Conservation (phyloP, 1,140 invertebrate genomes). For the Eubasilissa regina region DNA sequence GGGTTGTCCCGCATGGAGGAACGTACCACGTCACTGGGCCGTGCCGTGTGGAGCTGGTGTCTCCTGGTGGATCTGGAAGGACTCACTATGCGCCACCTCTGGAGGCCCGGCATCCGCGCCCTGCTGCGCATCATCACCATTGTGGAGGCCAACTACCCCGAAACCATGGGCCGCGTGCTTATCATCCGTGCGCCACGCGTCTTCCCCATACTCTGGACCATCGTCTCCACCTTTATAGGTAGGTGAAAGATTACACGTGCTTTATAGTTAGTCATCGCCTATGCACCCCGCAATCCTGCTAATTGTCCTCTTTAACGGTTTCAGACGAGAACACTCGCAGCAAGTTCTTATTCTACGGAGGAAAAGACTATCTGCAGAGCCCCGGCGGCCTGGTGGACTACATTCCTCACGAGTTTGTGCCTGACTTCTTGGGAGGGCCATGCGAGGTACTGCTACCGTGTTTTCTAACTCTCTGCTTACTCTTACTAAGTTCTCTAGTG, state of each 20-base stretch:
- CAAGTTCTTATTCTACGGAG: conserved; percentile 95
- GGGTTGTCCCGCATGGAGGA: conserved; percentile 87
- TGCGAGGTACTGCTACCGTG: conserved; percentile 79
- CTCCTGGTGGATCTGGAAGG: conserved; percentile 95
- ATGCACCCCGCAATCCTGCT: conserved; percentile 33
- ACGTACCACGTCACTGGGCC: conserved; percentile 81
- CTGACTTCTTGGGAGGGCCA: conserved; percentile 92
- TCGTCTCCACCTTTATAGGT: conserved; percentile 96
- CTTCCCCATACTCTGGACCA: conserved; percentile 97
- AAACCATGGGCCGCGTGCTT: conserved; percentile 92
- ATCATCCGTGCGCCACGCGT: conserved; percentile 92
- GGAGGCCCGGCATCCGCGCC: conserved; percentile 93
- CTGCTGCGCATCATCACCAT: conserved; percentile 95
- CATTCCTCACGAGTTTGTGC: conserved; percentile 89
- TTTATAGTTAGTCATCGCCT: too few relatives aligned
- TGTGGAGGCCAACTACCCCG: conserved; percentile 96
- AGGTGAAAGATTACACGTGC: conserved; percentile 59
- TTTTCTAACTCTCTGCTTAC: not conserved
- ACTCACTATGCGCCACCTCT: conserved; percentile 95
- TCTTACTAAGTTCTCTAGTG: not conserved
- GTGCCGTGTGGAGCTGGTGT: conserved; percentile 91
- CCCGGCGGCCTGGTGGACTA: conserved; percentile 88
- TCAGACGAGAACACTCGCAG: conserved; percentile 94
- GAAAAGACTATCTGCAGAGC: conserved; percentile 86
- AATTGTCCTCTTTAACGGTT: conserved; percentile 58